phyloP scores from a whole-genome alignment of 2,113 vertebrate genomes.

The Meleagris gallopavo region DNA sequence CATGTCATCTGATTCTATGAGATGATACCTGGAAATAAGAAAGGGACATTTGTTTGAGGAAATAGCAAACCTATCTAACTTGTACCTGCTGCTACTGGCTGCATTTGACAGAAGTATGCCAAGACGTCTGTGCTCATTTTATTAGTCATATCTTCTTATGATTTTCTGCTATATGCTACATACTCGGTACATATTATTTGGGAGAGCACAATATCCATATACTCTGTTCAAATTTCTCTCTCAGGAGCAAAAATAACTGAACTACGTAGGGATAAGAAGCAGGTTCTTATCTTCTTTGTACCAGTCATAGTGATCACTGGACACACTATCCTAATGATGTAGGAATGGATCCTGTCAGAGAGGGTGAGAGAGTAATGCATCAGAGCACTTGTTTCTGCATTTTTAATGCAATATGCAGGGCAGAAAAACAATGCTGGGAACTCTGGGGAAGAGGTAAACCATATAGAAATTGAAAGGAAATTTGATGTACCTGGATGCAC shows the following conservation, averaged over 20 bases:
- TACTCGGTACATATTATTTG: background rate
- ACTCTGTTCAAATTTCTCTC: background rate
- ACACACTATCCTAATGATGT: background rate
- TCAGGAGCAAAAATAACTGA: background rate
- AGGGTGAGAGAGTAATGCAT: background rate
- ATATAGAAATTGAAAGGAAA: background rate
- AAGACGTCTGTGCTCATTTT: background rate
- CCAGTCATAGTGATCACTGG: background rate
- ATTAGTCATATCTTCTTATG: background rate
- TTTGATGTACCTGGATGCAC: constrained; percentile 70
- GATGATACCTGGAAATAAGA: background rate
- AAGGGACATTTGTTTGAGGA: background rate
- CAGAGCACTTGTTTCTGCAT: background rate
- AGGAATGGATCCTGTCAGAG: background rate
- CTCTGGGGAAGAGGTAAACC: background rate
- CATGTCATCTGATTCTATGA: background rate
- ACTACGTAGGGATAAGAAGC: background rate
- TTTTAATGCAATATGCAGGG: background rate
- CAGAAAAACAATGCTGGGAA: background rate
- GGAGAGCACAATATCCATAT: background rate
- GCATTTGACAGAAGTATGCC: background rate
- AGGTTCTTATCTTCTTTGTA: background rate
- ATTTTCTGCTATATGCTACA: background rate
- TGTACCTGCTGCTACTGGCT: background rate
- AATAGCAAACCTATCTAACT: background rate